These are phyloP conservation scores for Meloidogyne hapla DNA, from an alignment of 1,140 invertebrate genomes.

Conservation along the genomic window DNA sequence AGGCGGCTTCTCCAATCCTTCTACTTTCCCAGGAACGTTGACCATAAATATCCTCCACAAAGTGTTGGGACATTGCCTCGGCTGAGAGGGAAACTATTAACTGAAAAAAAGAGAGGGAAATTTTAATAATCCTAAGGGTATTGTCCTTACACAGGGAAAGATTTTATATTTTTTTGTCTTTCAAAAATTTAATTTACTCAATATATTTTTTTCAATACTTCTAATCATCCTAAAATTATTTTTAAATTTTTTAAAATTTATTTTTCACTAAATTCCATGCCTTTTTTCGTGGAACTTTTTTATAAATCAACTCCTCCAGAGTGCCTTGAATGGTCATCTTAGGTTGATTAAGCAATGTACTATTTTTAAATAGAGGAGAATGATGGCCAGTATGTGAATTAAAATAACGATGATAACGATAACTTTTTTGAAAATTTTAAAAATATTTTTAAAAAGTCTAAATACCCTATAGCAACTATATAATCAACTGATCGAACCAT, in stretches of 20 bases:
- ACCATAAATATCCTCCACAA: constrained; percentile 17
- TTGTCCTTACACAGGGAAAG: no score
- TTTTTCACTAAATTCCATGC: not conserved
- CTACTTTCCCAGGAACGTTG: not conserved
- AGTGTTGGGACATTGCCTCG: constrained; percentile 17
- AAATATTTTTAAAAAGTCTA: not conserved
- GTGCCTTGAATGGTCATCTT: constrained; percentile 27
- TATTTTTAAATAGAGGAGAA: constrained; percentile 30
- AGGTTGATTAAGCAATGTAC: constrained; percentile 26
- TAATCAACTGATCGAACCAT: constrained; percentile 18
- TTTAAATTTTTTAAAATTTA: not conserved
- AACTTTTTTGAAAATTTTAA: constrained; percentile 17
- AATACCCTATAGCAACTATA: constrained; percentile 18
- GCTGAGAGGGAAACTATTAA: constrained; percentile 21
- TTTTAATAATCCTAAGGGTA: no score
- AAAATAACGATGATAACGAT: constrained; percentile 26
- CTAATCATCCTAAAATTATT: no score
- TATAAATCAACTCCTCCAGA: constrained; percentile 9
- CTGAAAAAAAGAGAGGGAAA: not conserved
- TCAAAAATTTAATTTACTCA: no score
- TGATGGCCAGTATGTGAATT: constrained; percentile 36
- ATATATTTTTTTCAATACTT: no score
- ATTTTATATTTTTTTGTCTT: no score
- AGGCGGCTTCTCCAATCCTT: constrained; percentile 14
- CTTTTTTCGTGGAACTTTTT: not conserved